Percentiles rank a stretch among this genome's conserved stretches.
Evolutionary conservation across 92 coral and sea anemone species (phyloP).

Genomic region (Actinernus sp.): DNA sequence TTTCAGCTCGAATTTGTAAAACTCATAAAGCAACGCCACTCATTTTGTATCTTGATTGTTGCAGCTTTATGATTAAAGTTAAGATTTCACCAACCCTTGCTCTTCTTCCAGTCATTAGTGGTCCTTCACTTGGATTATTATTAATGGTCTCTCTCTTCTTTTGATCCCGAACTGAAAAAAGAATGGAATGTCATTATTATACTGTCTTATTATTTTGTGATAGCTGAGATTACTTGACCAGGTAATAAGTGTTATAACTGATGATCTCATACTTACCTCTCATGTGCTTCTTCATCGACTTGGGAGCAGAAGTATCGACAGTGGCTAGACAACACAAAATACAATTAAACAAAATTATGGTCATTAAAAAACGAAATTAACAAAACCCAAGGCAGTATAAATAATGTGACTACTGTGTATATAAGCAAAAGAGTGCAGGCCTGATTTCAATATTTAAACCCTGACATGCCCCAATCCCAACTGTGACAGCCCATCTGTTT

Average conservation of each 20-base stretch:
- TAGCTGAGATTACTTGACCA: background rate
- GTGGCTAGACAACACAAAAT: slow-evolving; percentile 50
- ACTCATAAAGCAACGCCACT: too few species aligned
- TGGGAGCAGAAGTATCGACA: slow-evolving; percentile 91
- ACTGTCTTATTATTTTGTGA: background rate
- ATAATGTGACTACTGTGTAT: background rate
- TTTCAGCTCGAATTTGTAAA: too few species aligned
- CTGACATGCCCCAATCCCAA: too few species aligned
- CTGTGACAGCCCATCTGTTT: too few species aligned
- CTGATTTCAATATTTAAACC: too few species aligned
- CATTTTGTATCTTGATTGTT: too few species aligned
- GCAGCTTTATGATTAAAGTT: too few species aligned
- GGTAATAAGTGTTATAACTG: too few species aligned
- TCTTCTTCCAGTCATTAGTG: slow-evolving; percentile 20
- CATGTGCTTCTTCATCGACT: slow-evolving; percentile 75
- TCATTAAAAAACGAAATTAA: background rate
- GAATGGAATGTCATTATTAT: background rate
- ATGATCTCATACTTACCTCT: slow-evolving; percentile 55
- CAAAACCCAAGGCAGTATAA: background rate
- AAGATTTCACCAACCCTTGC: slow-evolving; percentile 33
- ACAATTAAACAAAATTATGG: background rate
- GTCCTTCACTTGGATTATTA: slow-evolving; percentile 36
- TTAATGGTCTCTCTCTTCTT: slow-evolving; percentile 49
- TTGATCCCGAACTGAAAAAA: slow-evolving; percentile 60
- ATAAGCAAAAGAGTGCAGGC: too few species aligned